Percentiles rank a stretch among this genome's conserved stretches.
phyloP scores from a whole-genome alignment of 2,113 vertebrate genomes.

The Elgaria multicarinata region DNA sequence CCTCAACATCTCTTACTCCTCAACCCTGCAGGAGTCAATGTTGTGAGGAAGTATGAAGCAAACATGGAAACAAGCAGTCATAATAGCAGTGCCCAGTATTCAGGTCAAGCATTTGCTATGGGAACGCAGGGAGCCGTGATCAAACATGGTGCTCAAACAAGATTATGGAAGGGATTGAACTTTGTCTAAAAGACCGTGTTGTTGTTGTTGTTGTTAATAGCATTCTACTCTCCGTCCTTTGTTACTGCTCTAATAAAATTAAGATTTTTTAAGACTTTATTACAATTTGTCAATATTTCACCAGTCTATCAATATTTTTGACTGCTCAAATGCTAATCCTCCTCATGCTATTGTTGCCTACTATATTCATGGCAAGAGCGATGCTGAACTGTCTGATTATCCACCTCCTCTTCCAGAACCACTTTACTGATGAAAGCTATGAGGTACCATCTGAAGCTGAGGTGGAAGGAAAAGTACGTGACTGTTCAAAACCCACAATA shows the following conservation, averaged over 20 bases:
- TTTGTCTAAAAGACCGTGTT: not conserved
- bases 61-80: not conserved
- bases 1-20: not conserved
- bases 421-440: not conserved
- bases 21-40: not conserved
- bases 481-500: no score
- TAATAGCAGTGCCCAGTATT: not conserved
- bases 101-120: not conserved
- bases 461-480: not conserved
- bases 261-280: not conserved
- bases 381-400: not conserved
- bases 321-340: not conserved
- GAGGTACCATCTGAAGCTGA: not conserved
- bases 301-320: not conserved
- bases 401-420: not conserved
- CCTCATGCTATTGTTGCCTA: not conserved
- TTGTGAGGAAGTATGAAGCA: not conserved
- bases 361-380: not conserved
- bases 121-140: not conserved
- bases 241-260: not conserved
- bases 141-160: not conserved
- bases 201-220: not conserved
- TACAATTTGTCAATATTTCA: not conserved
- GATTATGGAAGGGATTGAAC: not conserved
- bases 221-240: not conserved